Percentiles rank a stretch among this genome's conserved stretches.
phyloP scores from a whole-genome alignment of 2,888 invertebrate genomes.

The Chouioia cunea region DNA sequence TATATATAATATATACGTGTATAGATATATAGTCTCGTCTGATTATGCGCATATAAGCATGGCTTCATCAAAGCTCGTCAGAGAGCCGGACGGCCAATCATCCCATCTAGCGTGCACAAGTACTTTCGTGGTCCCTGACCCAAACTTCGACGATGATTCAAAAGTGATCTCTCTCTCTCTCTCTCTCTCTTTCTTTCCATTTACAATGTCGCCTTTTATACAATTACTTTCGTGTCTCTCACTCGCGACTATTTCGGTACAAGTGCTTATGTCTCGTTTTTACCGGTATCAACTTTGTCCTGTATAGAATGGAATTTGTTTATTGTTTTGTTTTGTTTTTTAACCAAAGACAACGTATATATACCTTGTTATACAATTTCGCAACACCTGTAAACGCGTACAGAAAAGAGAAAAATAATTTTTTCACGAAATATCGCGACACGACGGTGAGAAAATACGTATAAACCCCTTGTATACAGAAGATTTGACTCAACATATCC shows the following conservation, averaged over 20 bases:
- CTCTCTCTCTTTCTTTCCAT: not conserved
- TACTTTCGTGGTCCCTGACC: conserved; percentile 14
- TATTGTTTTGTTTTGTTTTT: too few relatives aligned
- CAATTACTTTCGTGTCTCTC: too few relatives aligned
- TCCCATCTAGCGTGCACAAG: conserved; percentile 56
- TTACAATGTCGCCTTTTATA: too few relatives aligned
- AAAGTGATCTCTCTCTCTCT: not conserved
- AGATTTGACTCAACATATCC: conserved; percentile 50
- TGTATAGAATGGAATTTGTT: not conserved
- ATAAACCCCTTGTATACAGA: not conserved
- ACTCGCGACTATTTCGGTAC: too few relatives aligned
- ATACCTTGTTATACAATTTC: too few relatives aligned
- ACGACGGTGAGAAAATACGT: not conserved
- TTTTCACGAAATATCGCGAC: conserved; percentile 22
- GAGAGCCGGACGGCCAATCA: conserved; percentile 61
- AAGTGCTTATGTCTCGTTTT: not conserved
- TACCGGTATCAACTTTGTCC: not conserved
- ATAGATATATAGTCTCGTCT: conserved; percentile 45
- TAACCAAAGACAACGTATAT: too few relatives aligned
- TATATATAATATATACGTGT: not conserved
- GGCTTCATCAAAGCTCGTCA: conserved; percentile 65
- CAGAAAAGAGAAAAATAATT: conserved; percentile 23
- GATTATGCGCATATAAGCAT: too few relatives aligned
- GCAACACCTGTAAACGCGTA: too few relatives aligned
- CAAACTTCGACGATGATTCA: conserved; percentile 5